Percentiles rank a stretch among this genome's conserved stretches.
Conservation (phyloP, 2,113 vertebrate species). For the Pseudopipra pipra region DNA sequence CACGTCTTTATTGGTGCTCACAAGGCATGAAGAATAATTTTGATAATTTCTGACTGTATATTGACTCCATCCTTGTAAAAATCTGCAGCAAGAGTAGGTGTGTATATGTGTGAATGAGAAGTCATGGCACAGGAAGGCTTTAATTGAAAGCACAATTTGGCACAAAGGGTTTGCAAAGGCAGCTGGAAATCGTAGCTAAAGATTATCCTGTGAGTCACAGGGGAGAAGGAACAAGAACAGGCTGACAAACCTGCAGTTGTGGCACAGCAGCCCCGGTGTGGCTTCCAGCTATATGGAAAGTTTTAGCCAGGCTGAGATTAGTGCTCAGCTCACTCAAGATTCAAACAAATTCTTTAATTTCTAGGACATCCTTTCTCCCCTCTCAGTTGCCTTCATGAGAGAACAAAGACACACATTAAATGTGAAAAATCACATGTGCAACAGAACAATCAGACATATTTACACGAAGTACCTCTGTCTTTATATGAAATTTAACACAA, state of each 20-base stretch:
- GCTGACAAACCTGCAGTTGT: background rate
- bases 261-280: background rate
- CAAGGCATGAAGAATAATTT: background rate
- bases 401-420: background rate
- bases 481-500: background rate
- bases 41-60: background rate
- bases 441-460: background rate
- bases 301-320: background rate
- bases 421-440: background rate
- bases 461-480: background rate
- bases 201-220: background rate
- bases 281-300: background rate
- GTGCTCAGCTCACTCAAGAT: background rate
- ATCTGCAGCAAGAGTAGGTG: background rate
- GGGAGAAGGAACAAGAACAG: background rate
- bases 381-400: background rate
- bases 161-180: background rate
- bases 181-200: constrained; percentile 9
- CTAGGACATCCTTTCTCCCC: background rate
- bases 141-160: background rate
- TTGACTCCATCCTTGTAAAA: background rate
- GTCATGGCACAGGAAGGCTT: background rate
- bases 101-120: background rate
- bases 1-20: background rate
- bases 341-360: background rate